Base-by-base conservation (phyloP, 2,113 vertebrate species). In the Cheilinus undulatus region DNA sequence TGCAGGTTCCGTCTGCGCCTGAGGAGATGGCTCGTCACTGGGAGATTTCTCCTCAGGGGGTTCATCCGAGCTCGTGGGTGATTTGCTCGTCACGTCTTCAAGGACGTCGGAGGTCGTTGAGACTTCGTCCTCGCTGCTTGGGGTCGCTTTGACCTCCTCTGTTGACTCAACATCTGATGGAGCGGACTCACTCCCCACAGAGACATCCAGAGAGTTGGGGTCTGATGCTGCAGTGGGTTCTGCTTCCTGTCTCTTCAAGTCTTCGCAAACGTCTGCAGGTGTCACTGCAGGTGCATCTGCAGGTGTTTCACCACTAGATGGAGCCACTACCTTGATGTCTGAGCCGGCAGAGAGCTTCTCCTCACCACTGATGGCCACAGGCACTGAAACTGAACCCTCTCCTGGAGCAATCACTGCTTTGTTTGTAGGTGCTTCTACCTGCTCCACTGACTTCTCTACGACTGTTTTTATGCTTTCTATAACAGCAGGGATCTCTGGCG, bases 281-380 rank as follows among this genome's bases (percentile, higher is more conserved):
- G 52, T 14, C 3, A 27, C 2, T 63, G 1, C 60, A 11, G 27
- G 22, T 9, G 45, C 52, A 17, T 61, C 2, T 63, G 1, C 60
- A 11, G 27, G 22, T 9, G 45, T 56, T n/a, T 61, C 51, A 17
- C 71, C 85, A 88, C 60, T 5, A 88, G 85, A 51, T 51, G 84
- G 85, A 0, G 77, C 69, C 73, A 48, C 68, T 3, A 1, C 6
- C 49, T 52, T 7, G 17, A 12, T n/a, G 13, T 61, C 52, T 30
- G 69, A 43, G 28, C 19, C 40, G 13, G 23, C 38, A 50, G 34
- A 22, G 17, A 10, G 30, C 0, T 11, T 17, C 28, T 53, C 19
- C 5, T 32, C 74, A 14, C 69, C 66, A 26, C 19, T 11, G 46
- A 5, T 15, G 53, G 20, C 49, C 36, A 7, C 63, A 34, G 51